phyloP scores from a whole-genome alignment of 2,797 vertebrate species.

The Enteromius treurensis region DNA sequence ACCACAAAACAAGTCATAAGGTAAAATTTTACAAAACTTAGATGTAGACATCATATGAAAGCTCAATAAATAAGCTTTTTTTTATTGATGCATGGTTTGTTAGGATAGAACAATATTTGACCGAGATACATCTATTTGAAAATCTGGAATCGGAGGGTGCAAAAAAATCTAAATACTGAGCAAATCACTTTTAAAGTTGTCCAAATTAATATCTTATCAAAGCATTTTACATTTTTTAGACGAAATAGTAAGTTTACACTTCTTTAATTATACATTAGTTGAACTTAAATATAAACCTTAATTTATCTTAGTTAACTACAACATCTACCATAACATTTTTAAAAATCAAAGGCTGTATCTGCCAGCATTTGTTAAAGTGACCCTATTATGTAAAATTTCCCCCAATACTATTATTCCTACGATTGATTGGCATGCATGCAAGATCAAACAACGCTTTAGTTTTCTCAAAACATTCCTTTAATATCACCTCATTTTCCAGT shows the following conservation, averaged over 20 bases:
- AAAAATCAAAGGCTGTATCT: neutral
- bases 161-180: too few species aligned
- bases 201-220: too few species aligned
- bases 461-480: neutral
- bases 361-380: neutral
- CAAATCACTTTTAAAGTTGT: too few species aligned
- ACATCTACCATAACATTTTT: neutral
- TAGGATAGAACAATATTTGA: too few species aligned
- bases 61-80: too few species aligned
- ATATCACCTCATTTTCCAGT: neutral
- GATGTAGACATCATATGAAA: too few species aligned
- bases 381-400: neutral
- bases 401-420: neutral
- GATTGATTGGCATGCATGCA: neutral
- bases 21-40: too few species aligned
- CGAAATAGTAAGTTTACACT: neutral
- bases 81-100: too few species aligned
- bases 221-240: neutral
- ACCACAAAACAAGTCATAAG: too few species aligned
- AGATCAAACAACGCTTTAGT: neutral
- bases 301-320: neutral
- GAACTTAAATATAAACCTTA: neutral
- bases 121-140: too few species aligned
- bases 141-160: too few species aligned
- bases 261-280: neutral